A percentile compares a stretch with the other conserved stretches of the same genome.
Conservation (phyloP, 2,888 invertebrate species). For the Craniophora ligustri region DNA sequence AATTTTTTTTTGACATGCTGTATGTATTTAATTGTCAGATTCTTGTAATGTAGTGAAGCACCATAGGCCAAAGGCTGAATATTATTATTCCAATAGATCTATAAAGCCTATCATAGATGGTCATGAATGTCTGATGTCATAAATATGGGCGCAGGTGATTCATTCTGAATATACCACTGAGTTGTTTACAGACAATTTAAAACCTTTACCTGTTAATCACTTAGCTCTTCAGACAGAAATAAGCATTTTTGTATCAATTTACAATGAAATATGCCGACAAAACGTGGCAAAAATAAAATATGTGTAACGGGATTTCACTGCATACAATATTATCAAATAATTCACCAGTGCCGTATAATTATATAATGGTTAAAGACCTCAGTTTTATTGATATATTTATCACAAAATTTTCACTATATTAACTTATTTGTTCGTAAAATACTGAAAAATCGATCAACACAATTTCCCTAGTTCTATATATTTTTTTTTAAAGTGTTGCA, state of each 20-base stretch:
- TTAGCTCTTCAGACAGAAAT: constrained; percentile 43
- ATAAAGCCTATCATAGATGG: constrained; percentile 17
- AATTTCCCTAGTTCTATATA: not conserved
- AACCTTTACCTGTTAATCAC: constrained; percentile 41
- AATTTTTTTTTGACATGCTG: no score
- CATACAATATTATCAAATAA: constrained; percentile 7
- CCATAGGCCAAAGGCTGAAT: no score
- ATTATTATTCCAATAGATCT: no score
- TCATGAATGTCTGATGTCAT: constrained; percentile 70
- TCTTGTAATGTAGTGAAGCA: no score
- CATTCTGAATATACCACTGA: constrained; percentile 36
- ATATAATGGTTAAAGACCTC: not conserved
- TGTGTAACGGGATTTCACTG: constrained; percentile 52
- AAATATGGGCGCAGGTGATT: constrained; percentile 39
- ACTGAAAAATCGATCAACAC: constrained; percentile 43
- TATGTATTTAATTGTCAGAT: no score
- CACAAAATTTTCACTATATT: constrained; percentile 23
- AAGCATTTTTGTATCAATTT: constrained; percentile 59
- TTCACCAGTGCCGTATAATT: not conserved
- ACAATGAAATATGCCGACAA: constrained; percentile 55
- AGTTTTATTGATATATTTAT: not conserved
- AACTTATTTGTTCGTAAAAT: constrained; percentile 2
- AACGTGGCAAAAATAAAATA: constrained; percentile 76
- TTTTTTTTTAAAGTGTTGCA: constrained; percentile 27
- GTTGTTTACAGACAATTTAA: not conserved